Percentiles rank a stretch among this genome's conserved stretches.
Evolutionary conservation across 2,797 vertebrate species (phyloP).

Genomic region (Chloroceryle inda): DNA sequence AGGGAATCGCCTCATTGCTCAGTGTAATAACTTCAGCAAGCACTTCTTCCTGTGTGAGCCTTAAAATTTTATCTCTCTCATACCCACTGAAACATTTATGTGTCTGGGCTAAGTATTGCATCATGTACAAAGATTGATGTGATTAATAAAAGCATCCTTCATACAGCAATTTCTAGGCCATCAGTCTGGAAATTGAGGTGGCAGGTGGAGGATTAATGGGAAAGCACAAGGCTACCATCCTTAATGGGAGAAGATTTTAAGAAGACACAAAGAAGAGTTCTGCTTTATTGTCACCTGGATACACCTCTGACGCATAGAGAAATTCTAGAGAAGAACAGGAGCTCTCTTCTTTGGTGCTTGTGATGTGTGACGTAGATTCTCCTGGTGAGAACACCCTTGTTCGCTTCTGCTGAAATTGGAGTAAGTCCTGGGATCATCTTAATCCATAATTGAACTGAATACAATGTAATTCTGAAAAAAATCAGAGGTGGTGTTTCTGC

Average conservation of each 20-base stretch:
- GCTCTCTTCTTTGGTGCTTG: background rate
- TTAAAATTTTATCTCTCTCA: background rate
- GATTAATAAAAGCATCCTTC: background rate
- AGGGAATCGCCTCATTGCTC: background rate
- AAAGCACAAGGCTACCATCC: background rate
- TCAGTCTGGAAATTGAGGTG: background rate
- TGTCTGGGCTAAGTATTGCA: background rate
- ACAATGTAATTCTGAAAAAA: background rate
- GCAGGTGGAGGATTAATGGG: background rate
- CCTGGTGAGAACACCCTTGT: background rate
- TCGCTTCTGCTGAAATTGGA: background rate
- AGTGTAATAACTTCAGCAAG: background rate
- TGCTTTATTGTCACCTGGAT: background rate
- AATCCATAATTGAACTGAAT: background rate
- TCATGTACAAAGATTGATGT: background rate
- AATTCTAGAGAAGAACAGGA: background rate
- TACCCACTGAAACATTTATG: background rate
- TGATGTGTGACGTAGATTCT: background rate
- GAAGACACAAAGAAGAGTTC: background rate
- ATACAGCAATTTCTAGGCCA: background rate
- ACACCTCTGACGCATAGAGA: background rate
- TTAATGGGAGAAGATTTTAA: background rate
- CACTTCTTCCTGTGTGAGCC: background rate
- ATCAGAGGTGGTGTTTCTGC: background rate
- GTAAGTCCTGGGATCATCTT: background rate